Percentiles rank a stretch among this genome's conserved stretches.
Conservation (phyloP, 2,888 invertebrate species). For the Cryptosula pallasiana region DNA sequence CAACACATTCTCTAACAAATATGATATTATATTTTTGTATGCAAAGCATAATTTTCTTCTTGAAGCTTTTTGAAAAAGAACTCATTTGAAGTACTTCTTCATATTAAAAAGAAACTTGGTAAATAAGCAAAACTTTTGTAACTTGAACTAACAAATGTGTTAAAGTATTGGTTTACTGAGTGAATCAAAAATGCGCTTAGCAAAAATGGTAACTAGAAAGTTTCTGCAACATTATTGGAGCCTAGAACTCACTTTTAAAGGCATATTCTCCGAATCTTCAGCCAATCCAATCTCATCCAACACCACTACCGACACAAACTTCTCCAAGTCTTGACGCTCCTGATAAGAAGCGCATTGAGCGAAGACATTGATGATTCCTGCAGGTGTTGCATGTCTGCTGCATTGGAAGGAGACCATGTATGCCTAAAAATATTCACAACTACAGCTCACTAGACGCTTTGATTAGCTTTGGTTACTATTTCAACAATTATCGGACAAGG, state of each 20-base stretch:
- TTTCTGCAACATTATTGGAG: conserved; percentile 16
- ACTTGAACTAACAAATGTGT: conserved; percentile 14
- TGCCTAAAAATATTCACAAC: conserved; percentile 33
- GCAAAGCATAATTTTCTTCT: too few relatives aligned
- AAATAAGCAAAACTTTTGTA: too few relatives aligned
- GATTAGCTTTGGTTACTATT: too few relatives aligned
- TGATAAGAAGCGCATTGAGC: conserved; percentile 44
- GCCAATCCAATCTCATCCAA: conserved; percentile 48
- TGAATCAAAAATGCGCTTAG: not conserved
- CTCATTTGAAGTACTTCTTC: too few relatives aligned
- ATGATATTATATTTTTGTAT: too few relatives aligned
- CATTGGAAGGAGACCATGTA: conserved; percentile 50
- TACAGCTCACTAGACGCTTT: too few relatives aligned
- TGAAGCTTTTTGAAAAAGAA: too few relatives aligned
- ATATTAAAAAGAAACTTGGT: too few relatives aligned
- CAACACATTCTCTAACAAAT: too few relatives aligned
- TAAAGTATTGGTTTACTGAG: not conserved
- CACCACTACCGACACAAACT: conserved; percentile 46
- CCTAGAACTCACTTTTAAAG: conserved; percentile 38
- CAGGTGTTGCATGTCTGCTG: conserved; percentile 44
- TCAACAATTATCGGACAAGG: too few relatives aligned
- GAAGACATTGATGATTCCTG: conserved; percentile 44
- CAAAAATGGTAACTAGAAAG: conserved; percentile 20
- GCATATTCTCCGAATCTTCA: conserved; percentile 47
- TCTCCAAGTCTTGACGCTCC: conserved; percentile 35